phyloP scores from a whole-genome alignment of 2,888 invertebrate genomes.

The Azorinus chamasolen region DNA sequence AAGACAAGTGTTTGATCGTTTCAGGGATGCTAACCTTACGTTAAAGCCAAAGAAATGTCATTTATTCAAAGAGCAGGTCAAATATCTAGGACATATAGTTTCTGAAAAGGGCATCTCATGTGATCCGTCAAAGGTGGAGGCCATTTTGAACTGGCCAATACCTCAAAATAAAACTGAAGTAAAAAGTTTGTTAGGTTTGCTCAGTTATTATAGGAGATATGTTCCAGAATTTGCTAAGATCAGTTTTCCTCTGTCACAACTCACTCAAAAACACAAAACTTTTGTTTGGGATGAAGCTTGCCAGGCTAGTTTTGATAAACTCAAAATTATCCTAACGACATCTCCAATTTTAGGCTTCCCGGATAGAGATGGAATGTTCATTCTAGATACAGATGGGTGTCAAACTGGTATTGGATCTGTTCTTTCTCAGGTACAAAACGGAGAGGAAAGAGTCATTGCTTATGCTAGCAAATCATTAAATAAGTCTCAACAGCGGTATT shows the following conservation, averaged over 20 bases:
- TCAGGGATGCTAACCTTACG: slow-evolving; percentile 58
- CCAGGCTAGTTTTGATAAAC: no score
- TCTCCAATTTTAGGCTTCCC: slow-evolving; percentile 59
- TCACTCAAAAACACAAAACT: not conserved
- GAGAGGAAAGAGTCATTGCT: slow-evolving; percentile 61
- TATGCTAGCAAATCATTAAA: slow-evolving; percentile 58
- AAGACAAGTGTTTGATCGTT: slow-evolving; percentile 46
- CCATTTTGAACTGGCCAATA: slow-evolving; percentile 26
- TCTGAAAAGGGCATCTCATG: slow-evolving; percentile 35
- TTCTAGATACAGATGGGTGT: slow-evolving; percentile 69
- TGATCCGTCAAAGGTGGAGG: slow-evolving; percentile 24
- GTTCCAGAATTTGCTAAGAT: slow-evolving; percentile 24
- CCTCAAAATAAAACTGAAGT: slow-evolving; percentile 35
- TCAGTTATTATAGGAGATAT: slow-evolving; percentile 46
- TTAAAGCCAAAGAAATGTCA: slow-evolving; percentile 70
- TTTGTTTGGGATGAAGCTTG: slow-evolving; percentile 14
- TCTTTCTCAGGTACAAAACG: no score
- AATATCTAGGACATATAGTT: slow-evolving; percentile 40
- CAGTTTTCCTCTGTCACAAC: slow-evolving; percentile 17
- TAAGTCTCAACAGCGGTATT: slow-evolving; percentile 55
- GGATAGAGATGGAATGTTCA: slow-evolving; percentile 34
- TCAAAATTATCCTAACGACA: slow-evolving; percentile 11
- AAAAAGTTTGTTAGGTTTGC: slow-evolving; percentile 38
- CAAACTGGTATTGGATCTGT: no score
- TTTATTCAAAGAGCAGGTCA: slow-evolving; percentile 31